Conservation (phyloP, 2,113 vertebrate genomes). For the Leucosticte australis region DNA sequence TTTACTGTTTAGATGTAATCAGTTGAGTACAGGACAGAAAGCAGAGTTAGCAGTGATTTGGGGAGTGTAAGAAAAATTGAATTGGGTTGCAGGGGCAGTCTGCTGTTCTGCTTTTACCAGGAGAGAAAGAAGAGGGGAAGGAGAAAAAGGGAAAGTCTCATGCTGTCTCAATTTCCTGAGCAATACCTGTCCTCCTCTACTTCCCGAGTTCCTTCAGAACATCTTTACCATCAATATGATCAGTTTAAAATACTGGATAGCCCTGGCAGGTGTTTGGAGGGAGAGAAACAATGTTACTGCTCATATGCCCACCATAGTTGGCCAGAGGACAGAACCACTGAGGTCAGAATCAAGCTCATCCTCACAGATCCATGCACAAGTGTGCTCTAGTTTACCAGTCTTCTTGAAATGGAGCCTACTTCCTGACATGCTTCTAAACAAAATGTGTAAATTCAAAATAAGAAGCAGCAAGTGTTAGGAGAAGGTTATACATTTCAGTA, state of each 20-base stretch:
- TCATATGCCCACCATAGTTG: accelerated
- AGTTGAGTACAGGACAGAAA: not conserved
- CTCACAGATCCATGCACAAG: not conserved
- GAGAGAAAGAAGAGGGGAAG: not conserved
- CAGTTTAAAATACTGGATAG: not conserved
- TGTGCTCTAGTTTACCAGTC: not conserved
- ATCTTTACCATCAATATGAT: accelerated
- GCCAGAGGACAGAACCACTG: not conserved
- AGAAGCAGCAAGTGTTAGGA: not conserved
- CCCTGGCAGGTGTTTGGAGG: not conserved
- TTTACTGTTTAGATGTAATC: not conserved
- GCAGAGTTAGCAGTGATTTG: not conserved
- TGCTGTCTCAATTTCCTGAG: not conserved
- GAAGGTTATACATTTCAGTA: not conserved
- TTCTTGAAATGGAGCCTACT: not conserved
- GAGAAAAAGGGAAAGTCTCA: not conserved
- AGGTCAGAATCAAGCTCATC: not conserved
- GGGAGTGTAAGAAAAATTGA: not conserved
- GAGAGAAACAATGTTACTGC: not conserved
- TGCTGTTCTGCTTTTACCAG: not conserved
- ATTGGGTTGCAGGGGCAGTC: not conserved
- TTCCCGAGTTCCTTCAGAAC: not conserved
- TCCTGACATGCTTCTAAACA: not conserved
- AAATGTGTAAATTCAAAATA: not conserved
- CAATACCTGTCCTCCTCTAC: not conserved